Percentiles rank a stretch among this genome's conserved stretches.
Conservation (phyloP, 1,140 invertebrate genomes). For the Acromyrmex charruanus region DNA sequence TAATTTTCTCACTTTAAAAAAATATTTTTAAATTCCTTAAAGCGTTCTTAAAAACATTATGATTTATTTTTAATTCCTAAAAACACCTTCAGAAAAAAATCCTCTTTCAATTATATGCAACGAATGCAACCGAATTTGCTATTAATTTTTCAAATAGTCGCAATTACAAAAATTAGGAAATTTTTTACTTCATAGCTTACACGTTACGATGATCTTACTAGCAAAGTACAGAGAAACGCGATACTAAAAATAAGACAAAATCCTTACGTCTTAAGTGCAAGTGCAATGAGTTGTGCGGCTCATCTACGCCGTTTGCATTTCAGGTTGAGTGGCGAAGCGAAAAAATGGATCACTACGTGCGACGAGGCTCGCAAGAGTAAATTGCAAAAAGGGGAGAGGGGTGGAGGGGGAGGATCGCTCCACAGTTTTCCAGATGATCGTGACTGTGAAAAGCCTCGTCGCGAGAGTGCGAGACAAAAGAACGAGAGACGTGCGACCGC, state of each 20-base stretch:
- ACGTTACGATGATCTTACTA: no score
- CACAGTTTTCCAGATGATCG: conserved; percentile 23
- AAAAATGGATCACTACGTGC: not conserved
- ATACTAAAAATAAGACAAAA: not conserved
- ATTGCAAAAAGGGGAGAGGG: not conserved
- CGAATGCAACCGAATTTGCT: no score
- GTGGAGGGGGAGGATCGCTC: not conserved
- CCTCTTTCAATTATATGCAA: no score
- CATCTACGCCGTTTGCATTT: not conserved
- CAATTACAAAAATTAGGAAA: not conserved
- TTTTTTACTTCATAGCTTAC: not conserved
- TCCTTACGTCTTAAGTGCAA: not conserved
- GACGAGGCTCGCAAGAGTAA: not conserved
- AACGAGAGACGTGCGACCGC: conserved; percentile 44
- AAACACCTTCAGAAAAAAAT: no score
- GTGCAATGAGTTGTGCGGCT: not conserved
- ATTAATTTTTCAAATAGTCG: not conserved
- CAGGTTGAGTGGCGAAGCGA: not conserved
- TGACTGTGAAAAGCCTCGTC: conserved; percentile 12
- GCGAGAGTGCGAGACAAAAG: conserved; percentile 56
- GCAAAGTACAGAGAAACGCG: not conserved
- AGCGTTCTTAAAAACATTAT: no score
- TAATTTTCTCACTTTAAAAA: no score
- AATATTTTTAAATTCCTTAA: no score
- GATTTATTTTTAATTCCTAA: no score